Base-by-base conservation (phyloP, 1,140 invertebrate species). In the Panulirus ornatus region DNA sequence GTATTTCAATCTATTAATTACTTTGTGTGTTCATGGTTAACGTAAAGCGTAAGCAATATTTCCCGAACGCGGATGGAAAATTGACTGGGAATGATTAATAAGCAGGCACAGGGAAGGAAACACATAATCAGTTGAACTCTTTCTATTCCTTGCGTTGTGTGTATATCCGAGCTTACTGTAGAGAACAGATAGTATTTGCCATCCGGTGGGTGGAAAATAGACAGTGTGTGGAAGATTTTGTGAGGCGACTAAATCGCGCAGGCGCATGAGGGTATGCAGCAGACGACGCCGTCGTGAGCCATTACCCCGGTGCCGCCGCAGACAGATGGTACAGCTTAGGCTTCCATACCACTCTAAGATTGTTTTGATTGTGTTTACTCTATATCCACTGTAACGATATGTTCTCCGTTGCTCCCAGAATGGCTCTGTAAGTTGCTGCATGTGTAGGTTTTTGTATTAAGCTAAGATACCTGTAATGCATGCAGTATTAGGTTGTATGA, bases 351-450 rank as follows among this genome's bases (percentile, higher is more conserved):
- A 0, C 30, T 40, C 34, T 75, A 75, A 75, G 71, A 6, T 75
- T 22, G 6, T 42, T 5, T 75, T 75, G 40, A 40, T 38, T 27
- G 71, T 40, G 40, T 75, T 75, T 75, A 3, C 71, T 75, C 1
- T 36, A 38, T 8, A 40, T 40, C 71, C 40, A 40, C 71, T 6
- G 36, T 40, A 2, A 38, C 40, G 36, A 75, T 79, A 79, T 79
- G 76, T 79, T 79, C 76, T 79, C 76, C 76, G 30, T 79, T 44
- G 76, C 76, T 27, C 76, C 76, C 27, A 79, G 76, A 79, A 42
- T 79, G 76, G 76, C 38, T 42, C 42, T 79, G 76, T 79, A 79
- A 79, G 76, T 79, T 79, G 76, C 36, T 27, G 8, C n/a, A 30
- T 22, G n/a, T 19, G 0, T 19, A n/a, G 3, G 27, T 66, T 8